Evolutionary conservation across 1,140 invertebrate genomes (phyloP).

Genomic region (Diplogasteroides magnus): DNA sequence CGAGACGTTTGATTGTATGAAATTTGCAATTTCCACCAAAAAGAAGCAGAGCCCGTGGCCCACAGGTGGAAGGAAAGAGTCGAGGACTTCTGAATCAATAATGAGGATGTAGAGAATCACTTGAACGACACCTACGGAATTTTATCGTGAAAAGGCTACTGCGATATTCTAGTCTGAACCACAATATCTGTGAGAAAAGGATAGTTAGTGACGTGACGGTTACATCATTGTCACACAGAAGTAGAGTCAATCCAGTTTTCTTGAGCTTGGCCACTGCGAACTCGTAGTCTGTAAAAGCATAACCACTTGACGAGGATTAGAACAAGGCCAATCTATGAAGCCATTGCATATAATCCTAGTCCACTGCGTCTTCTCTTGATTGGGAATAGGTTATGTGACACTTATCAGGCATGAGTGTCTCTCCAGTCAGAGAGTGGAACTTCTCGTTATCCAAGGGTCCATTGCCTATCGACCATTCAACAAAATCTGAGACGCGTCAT

Average conservation of each 20-base stretch:
- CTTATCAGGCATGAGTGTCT: slow-evolving; percentile 23
- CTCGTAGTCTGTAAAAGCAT: slow-evolving; percentile 38
- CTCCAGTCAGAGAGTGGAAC: slow-evolving; percentile 38
- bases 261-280: slow-evolving; percentile 42
- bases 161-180: no score
- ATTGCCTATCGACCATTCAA: slow-evolving; percentile 47
- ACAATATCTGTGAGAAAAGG: no score
- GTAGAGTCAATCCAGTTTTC: slow-evolving; percentile 28
- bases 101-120: slow-evolving; percentile 41
- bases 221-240: slow-evolving; percentile 42
- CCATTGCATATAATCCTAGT: background rate
- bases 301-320: no score
- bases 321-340: no score
- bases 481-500: slow-evolving; percentile 18
- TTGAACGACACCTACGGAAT: background rate
- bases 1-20: no score
- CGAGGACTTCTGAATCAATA: slow-evolving; percentile 25
- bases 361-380: no score
- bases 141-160: background rate
- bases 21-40: slow-evolving; percentile 21
- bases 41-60: slow-evolving; percentile 40
- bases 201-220: no score
- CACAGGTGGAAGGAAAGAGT: slow-evolving; percentile 39
- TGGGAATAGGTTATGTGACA: no score
- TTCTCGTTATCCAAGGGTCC: slow-evolving; percentile 44